These are phyloP conservation scores for Petrocephalus zakoni DNA, from an alignment of 2,113 vertebrate genomes.

Conservation along the genomic window DNA sequence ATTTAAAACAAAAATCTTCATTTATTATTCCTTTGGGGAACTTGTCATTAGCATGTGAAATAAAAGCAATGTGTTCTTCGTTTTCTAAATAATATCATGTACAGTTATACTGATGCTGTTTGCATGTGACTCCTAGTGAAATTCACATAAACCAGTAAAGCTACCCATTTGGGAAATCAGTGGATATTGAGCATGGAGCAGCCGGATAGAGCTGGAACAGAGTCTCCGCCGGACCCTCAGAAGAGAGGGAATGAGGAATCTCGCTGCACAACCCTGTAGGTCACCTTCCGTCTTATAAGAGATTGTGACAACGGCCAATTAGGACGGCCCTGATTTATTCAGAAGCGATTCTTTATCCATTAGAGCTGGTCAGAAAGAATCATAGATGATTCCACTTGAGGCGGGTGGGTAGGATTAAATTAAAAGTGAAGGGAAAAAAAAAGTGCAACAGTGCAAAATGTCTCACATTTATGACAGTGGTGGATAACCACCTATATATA, in stretches of 20 bases:
- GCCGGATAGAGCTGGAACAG: slow-evolving; percentile 36
- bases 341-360: slow-evolving; percentile 60
- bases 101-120: neutral
- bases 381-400: slow-evolving; percentile 49
- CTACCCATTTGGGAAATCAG: slow-evolving; percentile 23
- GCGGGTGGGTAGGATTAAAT: slow-evolving; percentile 24
- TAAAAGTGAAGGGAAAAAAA: neutral
- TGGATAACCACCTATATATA: neutral
- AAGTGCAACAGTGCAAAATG: neutral
- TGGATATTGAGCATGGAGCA: slow-evolving; percentile 28
- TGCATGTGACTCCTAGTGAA: neutral
- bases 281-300: slow-evolving; percentile 54
- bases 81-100: neutral
- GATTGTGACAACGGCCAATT: slow-evolving; percentile 51
- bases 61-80: neutral
- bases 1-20: neutral
- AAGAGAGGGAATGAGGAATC: slow-evolving; percentile 50
- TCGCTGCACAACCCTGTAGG: slow-evolving; percentile 50
- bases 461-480: neutral
- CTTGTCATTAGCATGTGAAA: neutral
- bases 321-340: slow-evolving; percentile 52
- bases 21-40: neutral
- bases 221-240: slow-evolving; percentile 39
- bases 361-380: slow-evolving; percentile 61
- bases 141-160: neutral